These are phyloP conservation scores for Caenorhabditis virilis DNA, from an alignment of 2,888 invertebrate genomes.

Conservation along the genomic window DNA sequence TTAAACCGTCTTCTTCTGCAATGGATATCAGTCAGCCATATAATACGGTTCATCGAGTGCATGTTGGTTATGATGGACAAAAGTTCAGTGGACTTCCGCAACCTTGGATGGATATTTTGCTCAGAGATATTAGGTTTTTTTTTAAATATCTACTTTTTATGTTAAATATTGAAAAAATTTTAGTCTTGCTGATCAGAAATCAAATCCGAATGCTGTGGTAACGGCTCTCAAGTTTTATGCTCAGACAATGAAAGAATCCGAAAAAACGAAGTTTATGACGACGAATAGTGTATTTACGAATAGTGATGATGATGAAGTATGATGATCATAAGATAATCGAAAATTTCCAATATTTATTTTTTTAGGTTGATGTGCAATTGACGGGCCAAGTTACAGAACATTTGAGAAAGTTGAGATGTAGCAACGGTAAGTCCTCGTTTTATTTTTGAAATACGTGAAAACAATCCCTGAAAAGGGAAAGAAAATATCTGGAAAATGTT, in stretches of 20 bases:
- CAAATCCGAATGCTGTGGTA: slow-evolving; percentile 80
- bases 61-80: slow-evolving; percentile 66
- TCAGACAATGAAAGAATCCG: slow-evolving; percentile 58
- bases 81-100: slow-evolving; percentile 67
- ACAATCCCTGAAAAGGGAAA: neutral
- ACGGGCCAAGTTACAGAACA: slow-evolving; percentile 54
- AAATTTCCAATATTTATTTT: slow-evolving; percentile 10
- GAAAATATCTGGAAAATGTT: too few relatives aligned
- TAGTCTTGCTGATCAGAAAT: slow-evolving; percentile 74
- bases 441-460: neutral
- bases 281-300: slow-evolving; percentile 54
- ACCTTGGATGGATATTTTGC: slow-evolving; percentile 66
- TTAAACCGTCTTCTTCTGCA: slow-evolving; percentile 42
- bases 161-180: slow-evolving; percentile 15
- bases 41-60: slow-evolving; percentile 64
- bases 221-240: slow-evolving; percentile 89
- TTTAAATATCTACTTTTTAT: too few relatives aligned
- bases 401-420: slow-evolving; percentile 40
- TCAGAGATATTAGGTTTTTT: slow-evolving; percentile 59
- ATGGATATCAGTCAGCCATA: slow-evolving; percentile 64
- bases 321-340: neutral
- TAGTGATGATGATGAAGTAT: slow-evolving; percentile 45
- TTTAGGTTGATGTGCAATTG: slow-evolving; percentile 46
- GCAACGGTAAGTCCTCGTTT: slow-evolving; percentile 22
- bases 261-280: slow-evolving; percentile 63